Percentiles rank a stretch among this genome's conserved stretches.
phyloP scores from a whole-genome alignment of 2,888 invertebrate species.

The Rotaria macrura region DNA sequence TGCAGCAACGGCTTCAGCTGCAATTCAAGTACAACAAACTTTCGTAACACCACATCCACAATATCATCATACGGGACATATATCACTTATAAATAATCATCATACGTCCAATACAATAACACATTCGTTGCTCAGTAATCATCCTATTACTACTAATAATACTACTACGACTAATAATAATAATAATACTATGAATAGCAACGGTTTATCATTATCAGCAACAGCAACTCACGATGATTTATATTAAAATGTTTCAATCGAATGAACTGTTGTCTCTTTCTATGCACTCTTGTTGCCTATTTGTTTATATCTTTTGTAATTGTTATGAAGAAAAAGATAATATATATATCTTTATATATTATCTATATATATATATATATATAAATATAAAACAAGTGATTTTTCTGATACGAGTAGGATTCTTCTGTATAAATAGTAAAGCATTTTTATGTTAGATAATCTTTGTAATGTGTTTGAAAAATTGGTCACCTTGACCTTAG shows the following conservation, averaged over 20 bases:
- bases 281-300: not conserved
- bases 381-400: not conserved
- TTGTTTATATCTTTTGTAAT: conserved; percentile 3
- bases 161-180: too few species aligned
- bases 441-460: too few species aligned
- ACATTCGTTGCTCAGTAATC: conserved; percentile 3
- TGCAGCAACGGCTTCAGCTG: not conserved
- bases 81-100: not conserved
- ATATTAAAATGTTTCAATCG: not conserved
- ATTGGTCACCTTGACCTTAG: not conserved
- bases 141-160: too few species aligned
- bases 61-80: not conserved
- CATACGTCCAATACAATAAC: not conserved
- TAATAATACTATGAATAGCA: not conserved
- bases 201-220: not conserved
- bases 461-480: not conserved
- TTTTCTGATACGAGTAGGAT: not conserved
- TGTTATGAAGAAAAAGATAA: not conserved
- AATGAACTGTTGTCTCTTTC: not conserved
- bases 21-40: not conserved
- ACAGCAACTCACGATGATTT: not conserved
- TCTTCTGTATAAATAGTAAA: not conserved
- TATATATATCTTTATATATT: not conserved
- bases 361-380: not conserved
- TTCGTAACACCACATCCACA: not conserved